Percentiles rank a stretch among this genome's conserved stretches.
Evolutionary conservation across 2,113 vertebrate genomes (phyloP).

Genomic region (Caloenas nicobarica): DNA sequence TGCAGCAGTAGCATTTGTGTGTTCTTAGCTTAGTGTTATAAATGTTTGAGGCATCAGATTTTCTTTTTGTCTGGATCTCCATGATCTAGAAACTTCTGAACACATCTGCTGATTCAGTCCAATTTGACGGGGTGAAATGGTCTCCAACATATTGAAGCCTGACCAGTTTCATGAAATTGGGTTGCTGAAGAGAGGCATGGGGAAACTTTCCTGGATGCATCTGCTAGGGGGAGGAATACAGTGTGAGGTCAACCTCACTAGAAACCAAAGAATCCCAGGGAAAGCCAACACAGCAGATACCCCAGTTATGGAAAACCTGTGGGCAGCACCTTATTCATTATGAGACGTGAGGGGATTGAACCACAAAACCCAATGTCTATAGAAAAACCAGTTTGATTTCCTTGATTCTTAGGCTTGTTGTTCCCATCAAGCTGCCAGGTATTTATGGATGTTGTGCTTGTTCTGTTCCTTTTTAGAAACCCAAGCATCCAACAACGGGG

Average conservation of each 20-base stretch:
- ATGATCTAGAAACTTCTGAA: background rate
- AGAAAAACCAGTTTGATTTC: background rate
- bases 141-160: background rate
- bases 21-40: background rate
- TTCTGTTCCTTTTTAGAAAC: constrained; percentile 68
- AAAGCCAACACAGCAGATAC: background rate
- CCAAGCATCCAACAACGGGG: constrained; percentile 82
- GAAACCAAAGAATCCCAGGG: background rate
- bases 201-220: background rate
- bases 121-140: background rate
- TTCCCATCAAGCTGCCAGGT: background rate
- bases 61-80: background rate
- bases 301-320: rapidly evolving
- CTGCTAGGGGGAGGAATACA: background rate
- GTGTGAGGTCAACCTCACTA: background rate
- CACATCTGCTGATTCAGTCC: background rate
- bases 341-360: background rate
- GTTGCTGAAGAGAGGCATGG: background rate
- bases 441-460: background rate
- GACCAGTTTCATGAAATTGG: background rate
- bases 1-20: background rate
- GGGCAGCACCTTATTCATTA: background rate
- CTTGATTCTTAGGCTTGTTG: background rate
- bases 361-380: background rate
- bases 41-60: background rate